A percentile compares a stretch with the other conserved stretches of the same genome.
Evolutionary conservation across 2,888 invertebrate genomes (phyloP).

Genomic region (Colletes collaris): DNA sequence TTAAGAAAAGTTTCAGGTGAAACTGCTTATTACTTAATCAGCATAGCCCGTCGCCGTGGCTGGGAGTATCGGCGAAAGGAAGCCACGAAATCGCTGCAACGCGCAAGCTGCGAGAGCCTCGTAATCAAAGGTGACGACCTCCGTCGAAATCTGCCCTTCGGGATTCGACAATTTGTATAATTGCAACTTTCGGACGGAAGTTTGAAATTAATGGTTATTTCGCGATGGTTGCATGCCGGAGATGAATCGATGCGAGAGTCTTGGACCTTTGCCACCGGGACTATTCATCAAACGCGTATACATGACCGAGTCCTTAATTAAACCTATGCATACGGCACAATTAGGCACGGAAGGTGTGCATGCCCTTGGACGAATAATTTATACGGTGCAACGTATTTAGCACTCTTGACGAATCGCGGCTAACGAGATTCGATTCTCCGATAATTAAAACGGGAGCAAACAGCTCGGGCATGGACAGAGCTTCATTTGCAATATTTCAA

Average conservation of each 20-base stretch:
- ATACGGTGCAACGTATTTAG: constrained; percentile 2
- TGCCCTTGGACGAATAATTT: constrained; percentile 50
- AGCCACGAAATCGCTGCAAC: constrained; percentile 1
- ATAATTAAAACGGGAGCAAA: constrained; percentile 21
- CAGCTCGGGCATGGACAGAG: not conserved
- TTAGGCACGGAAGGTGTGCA: constrained; percentile 54
- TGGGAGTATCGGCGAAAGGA: not conserved
- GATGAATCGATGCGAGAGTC: constrained; percentile 72
- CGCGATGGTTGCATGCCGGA: constrained; percentile 66
- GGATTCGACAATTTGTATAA: constrained; percentile 64
- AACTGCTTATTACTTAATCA: not conserved
- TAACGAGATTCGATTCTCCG: constrained; percentile 36
- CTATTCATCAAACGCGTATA: constrained; percentile 71
- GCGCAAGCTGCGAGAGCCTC: constrained; percentile 11
- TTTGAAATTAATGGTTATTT: constrained; percentile 65
- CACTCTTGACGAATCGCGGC: constrained; percentile 10
- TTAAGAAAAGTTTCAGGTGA: not conserved
- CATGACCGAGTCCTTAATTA: constrained; percentile 75
- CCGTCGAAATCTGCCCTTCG: constrained; percentile 43
- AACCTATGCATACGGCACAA: constrained; percentile 70
- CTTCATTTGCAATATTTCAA: constrained; percentile 41
- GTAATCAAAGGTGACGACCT: constrained; percentile 47
- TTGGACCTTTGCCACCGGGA: constrained; percentile 71
- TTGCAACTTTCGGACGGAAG: constrained; percentile 62
- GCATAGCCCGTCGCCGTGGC: not conserved